These are phyloP conservation scores for Pachyseris speciosa DNA, from an alignment of 64 coral and sea anemone species.

Conservation along the genomic window DNA sequence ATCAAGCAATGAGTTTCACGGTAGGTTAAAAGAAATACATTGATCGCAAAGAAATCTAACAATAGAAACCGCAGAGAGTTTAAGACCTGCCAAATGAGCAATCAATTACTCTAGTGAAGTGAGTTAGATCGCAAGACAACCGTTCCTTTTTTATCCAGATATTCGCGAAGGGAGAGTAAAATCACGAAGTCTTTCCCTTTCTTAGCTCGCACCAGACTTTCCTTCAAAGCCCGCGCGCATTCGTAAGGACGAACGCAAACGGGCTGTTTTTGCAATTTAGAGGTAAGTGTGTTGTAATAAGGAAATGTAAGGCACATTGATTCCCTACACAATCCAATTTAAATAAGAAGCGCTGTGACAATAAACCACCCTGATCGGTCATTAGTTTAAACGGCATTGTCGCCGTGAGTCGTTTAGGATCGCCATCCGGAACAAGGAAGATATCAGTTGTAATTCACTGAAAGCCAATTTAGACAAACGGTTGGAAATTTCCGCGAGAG, in stretches of 20 bases:
- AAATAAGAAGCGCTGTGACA: background rate
- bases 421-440: background rate
- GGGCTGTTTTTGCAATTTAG: too few species aligned
- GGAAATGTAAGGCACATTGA: background rate
- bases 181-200: background rate
- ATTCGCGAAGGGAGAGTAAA: too few species aligned
- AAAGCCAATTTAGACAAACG: background rate
- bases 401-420: background rate
- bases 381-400: background rate
- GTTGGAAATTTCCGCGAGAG: too few species aligned
- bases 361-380: background rate
- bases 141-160: too few species aligned
- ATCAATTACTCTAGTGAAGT: background rate
- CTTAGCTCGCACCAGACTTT: too few species aligned
- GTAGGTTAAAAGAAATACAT: background rate
- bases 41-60: background rate
- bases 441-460: background rate
- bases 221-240: background rate
- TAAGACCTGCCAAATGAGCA: background rate
- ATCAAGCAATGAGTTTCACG: slow-evolving; percentile 1
- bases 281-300: too few species aligned
- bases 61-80: background rate
- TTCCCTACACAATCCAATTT: background rate
- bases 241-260: background rate
- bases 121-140: too few species aligned